A percentile compares a stretch with the other conserved stretches of the same genome.
These are phyloP conservation scores for Ondatra zibethicus DNA, from an alignment of 2,113 vertebrate genomes.

Conservation along the genomic window DNA sequence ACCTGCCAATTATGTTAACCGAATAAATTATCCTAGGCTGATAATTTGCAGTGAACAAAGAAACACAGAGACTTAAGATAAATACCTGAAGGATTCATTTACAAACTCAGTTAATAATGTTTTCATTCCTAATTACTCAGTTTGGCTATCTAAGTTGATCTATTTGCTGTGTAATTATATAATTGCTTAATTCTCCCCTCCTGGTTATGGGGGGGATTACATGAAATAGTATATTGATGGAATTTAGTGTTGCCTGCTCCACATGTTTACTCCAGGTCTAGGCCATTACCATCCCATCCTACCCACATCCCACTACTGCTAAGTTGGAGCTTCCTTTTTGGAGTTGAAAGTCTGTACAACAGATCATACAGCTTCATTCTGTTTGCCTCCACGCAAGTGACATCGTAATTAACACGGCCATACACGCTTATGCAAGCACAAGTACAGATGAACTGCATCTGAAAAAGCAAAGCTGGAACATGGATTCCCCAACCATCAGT, in stretches of 20 bases:
- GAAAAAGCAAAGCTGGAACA: background rate
- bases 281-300: background rate
- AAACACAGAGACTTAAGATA: constrained; percentile 51
- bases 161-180: constrained; percentile 67
- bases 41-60: constrained; percentile 67
- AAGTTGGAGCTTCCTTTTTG: background rate
- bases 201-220: constrained; percentile 31
- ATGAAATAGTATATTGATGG: constrained; percentile 47
- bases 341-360: background rate
- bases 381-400: background rate
- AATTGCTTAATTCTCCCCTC: constrained; percentile 48
- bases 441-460: background rate
- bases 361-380: background rate
- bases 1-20: constrained; percentile 59
- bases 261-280: background rate
- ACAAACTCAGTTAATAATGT: constrained; percentile 73
- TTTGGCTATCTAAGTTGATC: constrained; percentile 72
- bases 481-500: background rate
- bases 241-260: background rate
- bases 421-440: background rate
- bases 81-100: constrained; percentile 76
- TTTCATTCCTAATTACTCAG: constrained; percentile 68
- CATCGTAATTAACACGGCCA: background rate
- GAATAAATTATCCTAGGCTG: constrained; percentile 60
- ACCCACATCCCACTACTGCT: too few species aligned